Evolutionary conservation across 2,888 invertebrate species (phyloP).

Genomic region (Cenopis cana): DNA sequence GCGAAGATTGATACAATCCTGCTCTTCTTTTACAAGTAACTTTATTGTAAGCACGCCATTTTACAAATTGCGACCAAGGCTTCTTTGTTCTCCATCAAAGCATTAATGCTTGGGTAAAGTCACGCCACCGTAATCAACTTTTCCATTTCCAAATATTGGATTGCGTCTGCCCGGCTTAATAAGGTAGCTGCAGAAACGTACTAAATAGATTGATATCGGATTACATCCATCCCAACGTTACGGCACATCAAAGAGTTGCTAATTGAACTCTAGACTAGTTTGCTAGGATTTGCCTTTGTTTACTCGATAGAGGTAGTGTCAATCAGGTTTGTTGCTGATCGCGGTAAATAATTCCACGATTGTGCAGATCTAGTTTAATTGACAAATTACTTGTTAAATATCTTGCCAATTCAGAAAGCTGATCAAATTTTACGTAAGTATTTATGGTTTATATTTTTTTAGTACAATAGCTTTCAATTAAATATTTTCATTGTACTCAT

Average conservation of each 20-base stretch:
- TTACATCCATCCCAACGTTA: conserved; percentile 28
- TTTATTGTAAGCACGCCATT: neutral
- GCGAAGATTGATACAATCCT: neutral
- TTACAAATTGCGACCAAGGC: neutral
- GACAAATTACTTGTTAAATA: no score
- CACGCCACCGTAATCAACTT: conserved; percentile 10
- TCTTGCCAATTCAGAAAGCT: neutral
- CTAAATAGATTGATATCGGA: conserved; percentile 20
- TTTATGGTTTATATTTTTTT: neutral
- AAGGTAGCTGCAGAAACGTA: conserved; percentile 10
- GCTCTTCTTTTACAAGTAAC: neutral
- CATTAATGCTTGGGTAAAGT: neutral
- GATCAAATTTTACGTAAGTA: neutral
- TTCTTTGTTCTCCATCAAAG: neutral
- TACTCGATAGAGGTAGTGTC: conserved; percentile 25
- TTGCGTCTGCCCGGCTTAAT: conserved; percentile 4
- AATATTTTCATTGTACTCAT: neutral
- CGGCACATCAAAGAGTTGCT: conserved; percentile 39
- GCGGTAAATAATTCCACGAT: conserved; percentile 22
- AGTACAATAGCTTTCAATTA: neutral
- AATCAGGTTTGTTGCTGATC: conserved; percentile 33
- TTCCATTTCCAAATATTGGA: neutral
- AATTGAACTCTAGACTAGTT: conserved; percentile 38
- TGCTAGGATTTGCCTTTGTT: conserved; percentile 39
- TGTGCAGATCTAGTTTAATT: conserved; percentile 21